Base-by-base conservation (phyloP, 1,140 invertebrate species). In the Apis dorsata region DNA sequence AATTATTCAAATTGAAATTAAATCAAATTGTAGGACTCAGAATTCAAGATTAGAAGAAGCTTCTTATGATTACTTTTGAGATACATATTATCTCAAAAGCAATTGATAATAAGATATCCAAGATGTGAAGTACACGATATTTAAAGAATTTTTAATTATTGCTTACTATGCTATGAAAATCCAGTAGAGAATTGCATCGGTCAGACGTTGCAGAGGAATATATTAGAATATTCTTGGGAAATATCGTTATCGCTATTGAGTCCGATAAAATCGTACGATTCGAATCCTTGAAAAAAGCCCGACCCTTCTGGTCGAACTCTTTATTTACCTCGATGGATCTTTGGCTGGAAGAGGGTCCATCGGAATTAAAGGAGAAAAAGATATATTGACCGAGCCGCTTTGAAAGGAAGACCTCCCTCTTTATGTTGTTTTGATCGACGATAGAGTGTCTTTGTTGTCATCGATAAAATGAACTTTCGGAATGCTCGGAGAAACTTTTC, bases 391-490 rank as follows among this genome's bases (percentile, higher is more conserved):
- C 68, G 66, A 15, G 19, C 66, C 34, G n/a, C 21, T 15, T 11
- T 70, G 21, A 70, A 70, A 70, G 68, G 68, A 13, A 70, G 68
- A 44, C 0, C 34, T n/a, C 17, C 49, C 0, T 53, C 68, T 70
- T 70, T 70, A 7, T 70, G 49, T 53, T 70, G 49, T 70, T 70
- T 70, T 70, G 68, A 70, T 70, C 68, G 68, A 70, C 68, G 49
- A 70, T 70, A 17, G 68, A 44, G 13, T 70, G 49, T 70, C 68
- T 70, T 70, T 70, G 49, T 70, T n/a, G 68, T 70, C 34, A 70
- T 53, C n/a, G 68, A 2, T 70, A 24, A 51, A 70, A 70, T 53
- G 49, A 70, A 70, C 68, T 24, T 53, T 70, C 11, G 49, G 68
- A 70, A 53, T 24, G 49, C 21, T 9, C 12, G 49, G 9, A n/a